Conservation (phyloP, 1,140 invertebrate genomes). For the Trichomalopsis sarcophagae region DNA sequence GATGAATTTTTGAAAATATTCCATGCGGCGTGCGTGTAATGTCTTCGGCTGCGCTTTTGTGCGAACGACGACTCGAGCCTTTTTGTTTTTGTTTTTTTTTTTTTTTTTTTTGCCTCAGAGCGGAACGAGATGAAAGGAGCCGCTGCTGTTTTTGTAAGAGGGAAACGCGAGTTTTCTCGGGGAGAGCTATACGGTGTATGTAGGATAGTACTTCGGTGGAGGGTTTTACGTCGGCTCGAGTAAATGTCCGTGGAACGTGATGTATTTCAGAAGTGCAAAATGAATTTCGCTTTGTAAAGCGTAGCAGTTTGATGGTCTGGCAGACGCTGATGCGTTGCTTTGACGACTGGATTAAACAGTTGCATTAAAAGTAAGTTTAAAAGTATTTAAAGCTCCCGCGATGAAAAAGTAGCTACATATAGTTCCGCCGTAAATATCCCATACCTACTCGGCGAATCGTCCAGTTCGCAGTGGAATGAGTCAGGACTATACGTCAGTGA, state of each 20-base stretch:
- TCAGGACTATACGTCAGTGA: no score
- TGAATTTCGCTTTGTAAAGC: neutral
- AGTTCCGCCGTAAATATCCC: no score
- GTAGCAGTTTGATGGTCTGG: no score
- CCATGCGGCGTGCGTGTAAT: neutral
- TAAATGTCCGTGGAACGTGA: neutral
- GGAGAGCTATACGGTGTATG: neutral
- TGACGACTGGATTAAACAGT: no score
- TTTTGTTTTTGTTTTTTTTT: neutral
- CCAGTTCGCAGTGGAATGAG: no score
- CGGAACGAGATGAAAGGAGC: neutral
- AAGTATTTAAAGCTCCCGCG: no score
- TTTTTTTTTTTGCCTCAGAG: neutral
- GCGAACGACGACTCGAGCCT: neutral
- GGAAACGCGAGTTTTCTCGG: neutral
- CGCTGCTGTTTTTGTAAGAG: neutral
- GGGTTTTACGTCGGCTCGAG: neutral
- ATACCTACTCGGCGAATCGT: no score
- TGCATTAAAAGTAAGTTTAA: no score
- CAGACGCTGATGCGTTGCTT: no score
- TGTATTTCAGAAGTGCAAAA: neutral
- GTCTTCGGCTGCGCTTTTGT: neutral
- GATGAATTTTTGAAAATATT: constrained; percentile 22
- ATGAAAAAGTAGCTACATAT: no score
- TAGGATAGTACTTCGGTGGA: neutral